Conservation (phyloP, 1,140 invertebrate species). For the Bombus superbus region DNA sequence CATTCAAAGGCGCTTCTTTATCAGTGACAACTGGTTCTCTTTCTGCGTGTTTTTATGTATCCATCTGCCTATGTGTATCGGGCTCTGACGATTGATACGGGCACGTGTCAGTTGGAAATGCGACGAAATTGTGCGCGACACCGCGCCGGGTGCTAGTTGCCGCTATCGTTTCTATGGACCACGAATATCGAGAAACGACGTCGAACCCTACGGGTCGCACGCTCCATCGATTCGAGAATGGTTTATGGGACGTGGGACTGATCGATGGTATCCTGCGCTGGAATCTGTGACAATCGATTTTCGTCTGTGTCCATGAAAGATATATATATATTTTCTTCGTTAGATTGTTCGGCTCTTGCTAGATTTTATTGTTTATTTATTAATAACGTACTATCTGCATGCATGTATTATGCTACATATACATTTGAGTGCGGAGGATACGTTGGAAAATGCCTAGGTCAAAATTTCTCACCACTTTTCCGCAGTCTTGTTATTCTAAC, state of each 20-base stretch:
- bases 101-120: constrained; percentile 2
- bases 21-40: not conserved
- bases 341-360: not conserved
- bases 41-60: not conserved
- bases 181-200: constrained; percentile 47
- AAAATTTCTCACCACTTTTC: too few relatives aligned
- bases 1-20: constrained; percentile 17
- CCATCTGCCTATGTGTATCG: not conserved
- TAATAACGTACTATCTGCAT: not conserved
- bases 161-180: constrained; percentile 19
- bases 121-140: constrained; percentile 27
- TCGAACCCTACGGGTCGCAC: constrained; percentile 1
- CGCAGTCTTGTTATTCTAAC: too few relatives aligned
- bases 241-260: constrained; percentile 56
- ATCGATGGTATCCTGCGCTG: constrained; percentile 42
- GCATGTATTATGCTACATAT: too few relatives aligned
- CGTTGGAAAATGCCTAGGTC: too few relatives aligned
- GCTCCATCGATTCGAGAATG: constrained; percentile 52
- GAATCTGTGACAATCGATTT: not conserved
- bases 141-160: constrained; percentile 16
- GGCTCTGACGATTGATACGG: constrained; percentile 13
- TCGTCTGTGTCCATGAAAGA: not conserved
- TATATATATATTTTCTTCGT: not conserved
- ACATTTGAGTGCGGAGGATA: too few relatives aligned
- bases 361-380: not conserved